Evolutionary conservation across 2,888 invertebrate genomes (phyloP).

Genomic region (Dynastes tityus): DNA sequence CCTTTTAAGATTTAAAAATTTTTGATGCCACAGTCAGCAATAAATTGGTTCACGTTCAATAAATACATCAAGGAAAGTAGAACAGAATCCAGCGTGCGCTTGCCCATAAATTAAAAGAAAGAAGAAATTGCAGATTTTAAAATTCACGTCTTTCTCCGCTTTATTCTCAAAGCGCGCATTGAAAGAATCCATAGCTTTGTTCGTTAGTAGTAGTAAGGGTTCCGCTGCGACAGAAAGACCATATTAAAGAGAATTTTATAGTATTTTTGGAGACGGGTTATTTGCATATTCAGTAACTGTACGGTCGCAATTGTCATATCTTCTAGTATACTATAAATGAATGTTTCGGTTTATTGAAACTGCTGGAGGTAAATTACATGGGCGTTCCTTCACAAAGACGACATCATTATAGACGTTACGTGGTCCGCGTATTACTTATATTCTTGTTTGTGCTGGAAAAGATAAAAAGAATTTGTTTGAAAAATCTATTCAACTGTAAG

Average conservation of each 20-base stretch:
- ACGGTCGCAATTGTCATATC: slow-evolving; percentile 35
- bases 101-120: slow-evolving; percentile 18
- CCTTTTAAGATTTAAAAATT: background rate
- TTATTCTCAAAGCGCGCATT: slow-evolving; percentile 58
- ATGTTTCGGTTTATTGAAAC: slow-evolving; percentile 38
- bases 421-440: slow-evolving; percentile 9
- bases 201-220: slow-evolving; percentile 58
- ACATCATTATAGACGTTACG: slow-evolving; percentile 10
- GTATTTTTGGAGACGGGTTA: slow-evolving; percentile 52
- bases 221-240: slow-evolving; percentile 58
- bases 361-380: slow-evolving; percentile 35
- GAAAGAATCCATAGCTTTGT: slow-evolving; percentile 60
- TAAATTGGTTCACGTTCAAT: slow-evolving; percentile 17
- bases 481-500: too few relatives aligned
- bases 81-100: background rate
- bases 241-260: slow-evolving; percentile 61
- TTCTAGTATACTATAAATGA: slow-evolving; percentile 43
- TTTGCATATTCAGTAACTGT: slow-evolving; percentile 37
- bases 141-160: slow-evolving; percentile 59
- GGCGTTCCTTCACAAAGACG: slow-evolving; percentile 23
- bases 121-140: slow-evolving; percentile 55
- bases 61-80: slow-evolving; percentile 16
- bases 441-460: background rate
- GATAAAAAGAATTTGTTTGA: background rate
- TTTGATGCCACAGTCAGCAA: background rate